Conservation (phyloP, 2,797 vertebrate species). For the Anguilla obscura region DNA sequence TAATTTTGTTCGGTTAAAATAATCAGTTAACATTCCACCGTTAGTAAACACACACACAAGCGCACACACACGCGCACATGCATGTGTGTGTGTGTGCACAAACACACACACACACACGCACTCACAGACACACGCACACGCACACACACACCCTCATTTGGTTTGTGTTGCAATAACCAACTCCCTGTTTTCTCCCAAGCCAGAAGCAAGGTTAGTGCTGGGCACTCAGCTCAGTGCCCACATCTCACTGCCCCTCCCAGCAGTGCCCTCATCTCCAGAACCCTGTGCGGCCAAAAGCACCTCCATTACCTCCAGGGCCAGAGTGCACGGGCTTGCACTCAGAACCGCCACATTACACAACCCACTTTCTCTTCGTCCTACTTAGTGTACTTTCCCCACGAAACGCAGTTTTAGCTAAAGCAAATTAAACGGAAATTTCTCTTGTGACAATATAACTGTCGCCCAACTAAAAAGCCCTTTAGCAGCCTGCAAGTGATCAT, state of each 20-base stretch:
- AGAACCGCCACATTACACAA: conserved; percentile 1
- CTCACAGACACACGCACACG: too few species aligned
- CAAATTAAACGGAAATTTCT: conserved; percentile 11
- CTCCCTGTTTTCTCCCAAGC: neutral
- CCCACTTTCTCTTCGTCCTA: neutral
- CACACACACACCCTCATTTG: neutral
- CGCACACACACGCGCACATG: neutral
- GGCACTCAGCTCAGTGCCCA: neutral
- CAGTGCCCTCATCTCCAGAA: neutral
- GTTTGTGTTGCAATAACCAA: neutral
- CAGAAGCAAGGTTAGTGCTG: neutral
- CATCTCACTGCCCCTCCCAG: conserved; percentile 6
- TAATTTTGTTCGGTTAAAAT: conserved; percentile 14
- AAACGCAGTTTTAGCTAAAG: conserved; percentile 6
- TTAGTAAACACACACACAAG: neutral
- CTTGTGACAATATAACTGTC: conserved; percentile 1
- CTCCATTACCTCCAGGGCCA: neutral
- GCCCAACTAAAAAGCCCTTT: conserved; percentile 26
- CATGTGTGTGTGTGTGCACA: too few species aligned
- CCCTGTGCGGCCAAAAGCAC: neutral
- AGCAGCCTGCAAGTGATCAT: conserved; percentile 12
- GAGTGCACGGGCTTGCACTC: conserved; percentile 1
- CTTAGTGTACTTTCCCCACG: neutral
- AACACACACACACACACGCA: neutral
- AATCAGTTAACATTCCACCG: neutral